Percentiles rank a stretch among this genome's conserved stretches.
Conservation (phyloP, 2,113 vertebrate genomes). For the Mirounga angustirostris region DNA sequence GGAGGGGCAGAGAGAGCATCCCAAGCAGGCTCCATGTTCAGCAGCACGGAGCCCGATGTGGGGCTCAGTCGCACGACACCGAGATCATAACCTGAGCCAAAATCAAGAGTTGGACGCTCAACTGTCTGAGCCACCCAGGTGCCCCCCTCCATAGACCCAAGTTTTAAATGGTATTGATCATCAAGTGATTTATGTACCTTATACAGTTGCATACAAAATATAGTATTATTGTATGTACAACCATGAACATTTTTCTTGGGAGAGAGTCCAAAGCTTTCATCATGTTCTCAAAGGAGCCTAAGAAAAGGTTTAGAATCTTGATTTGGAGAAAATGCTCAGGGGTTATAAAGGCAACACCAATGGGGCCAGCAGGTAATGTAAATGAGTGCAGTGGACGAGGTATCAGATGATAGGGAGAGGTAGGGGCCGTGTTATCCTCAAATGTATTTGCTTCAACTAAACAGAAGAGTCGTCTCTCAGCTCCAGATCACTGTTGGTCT, state of each 20-base stretch:
- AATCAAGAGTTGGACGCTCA: neutral
- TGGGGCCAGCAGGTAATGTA: neutral
- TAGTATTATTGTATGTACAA: neutral
- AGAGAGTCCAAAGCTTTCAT: conserved; percentile 30
- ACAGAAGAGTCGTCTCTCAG: neutral
- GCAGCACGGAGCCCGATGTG: neutral
- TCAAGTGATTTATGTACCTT: neutral
- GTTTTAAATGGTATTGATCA: neutral
- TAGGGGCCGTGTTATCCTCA: neutral
- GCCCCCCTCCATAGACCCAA: neutral
- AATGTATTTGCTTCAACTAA: neutral
- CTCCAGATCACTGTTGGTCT: neutral
- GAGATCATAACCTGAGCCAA: neutral
- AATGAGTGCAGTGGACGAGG: neutral
- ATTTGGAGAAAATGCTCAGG: conserved; percentile 5
- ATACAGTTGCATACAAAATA: neutral
- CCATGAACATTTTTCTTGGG: neutral
- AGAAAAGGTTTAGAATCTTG: conserved; percentile 7
- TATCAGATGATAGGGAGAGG: neutral
- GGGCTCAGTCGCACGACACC: neutral
- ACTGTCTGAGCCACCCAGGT: neutral
- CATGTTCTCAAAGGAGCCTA: neutral
- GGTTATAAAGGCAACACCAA: neutral
- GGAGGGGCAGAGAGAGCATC: neutral
- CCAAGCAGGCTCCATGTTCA: neutral